phyloP scores from a whole-genome alignment of 2,888 invertebrate genomes.

The Tortrix viridana region DNA sequence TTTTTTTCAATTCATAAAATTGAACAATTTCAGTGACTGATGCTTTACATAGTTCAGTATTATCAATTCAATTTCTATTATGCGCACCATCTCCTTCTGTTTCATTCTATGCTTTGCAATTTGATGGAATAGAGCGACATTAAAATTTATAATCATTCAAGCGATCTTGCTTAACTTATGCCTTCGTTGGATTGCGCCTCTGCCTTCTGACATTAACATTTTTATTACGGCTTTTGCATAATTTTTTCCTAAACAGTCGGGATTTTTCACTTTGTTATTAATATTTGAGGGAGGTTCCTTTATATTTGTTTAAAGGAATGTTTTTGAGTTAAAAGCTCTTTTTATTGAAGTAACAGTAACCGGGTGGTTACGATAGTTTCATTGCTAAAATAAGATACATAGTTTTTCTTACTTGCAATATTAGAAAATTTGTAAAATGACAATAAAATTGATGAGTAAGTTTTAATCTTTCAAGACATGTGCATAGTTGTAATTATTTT shows the following conservation, averaged over 20 bases:
- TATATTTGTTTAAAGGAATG: neutral
- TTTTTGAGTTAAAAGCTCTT: neutral
- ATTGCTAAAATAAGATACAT: too few relatives aligned
- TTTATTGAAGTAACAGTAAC: too few relatives aligned
- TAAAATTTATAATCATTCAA: conserved; percentile 56
- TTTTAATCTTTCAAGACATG: too few relatives aligned
- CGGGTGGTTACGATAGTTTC: too few relatives aligned
- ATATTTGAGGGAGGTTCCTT: neutral
- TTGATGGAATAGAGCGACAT: conserved; percentile 38
- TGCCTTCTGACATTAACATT: conserved; percentile 47
- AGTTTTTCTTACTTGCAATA: too few relatives aligned
- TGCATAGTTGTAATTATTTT: too few relatives aligned
- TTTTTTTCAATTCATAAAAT: too few relatives aligned
- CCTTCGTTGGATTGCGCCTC: conserved; percentile 47
- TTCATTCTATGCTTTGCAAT: conserved; percentile 5
- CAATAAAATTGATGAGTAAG: too few relatives aligned
- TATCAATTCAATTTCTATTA: too few relatives aligned
- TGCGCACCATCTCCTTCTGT: neutral
- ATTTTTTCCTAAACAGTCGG: neutral
- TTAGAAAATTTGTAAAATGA: too few relatives aligned
- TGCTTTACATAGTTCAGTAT: too few relatives aligned
- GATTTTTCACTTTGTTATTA: neutral
- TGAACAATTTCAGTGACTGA: too few relatives aligned
- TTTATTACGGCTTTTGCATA: conserved; percentile 38
- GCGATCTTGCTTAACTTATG: conserved; percentile 27